Conservation (phyloP, 2,797 vertebrate species). For the Nothura maculosa region DNA sequence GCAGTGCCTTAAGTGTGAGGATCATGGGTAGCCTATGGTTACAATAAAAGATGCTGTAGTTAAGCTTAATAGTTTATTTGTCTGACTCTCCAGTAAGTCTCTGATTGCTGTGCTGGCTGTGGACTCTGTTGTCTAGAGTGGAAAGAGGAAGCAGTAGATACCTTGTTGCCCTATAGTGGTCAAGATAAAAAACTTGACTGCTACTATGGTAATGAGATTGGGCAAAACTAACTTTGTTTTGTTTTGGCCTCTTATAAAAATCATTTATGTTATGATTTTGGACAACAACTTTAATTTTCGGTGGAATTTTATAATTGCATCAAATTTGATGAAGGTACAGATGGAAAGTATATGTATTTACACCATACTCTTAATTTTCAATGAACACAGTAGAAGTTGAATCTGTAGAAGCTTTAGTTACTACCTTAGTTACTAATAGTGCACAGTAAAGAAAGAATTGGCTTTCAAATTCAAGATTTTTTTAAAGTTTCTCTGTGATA, state of each 20-base stretch:
- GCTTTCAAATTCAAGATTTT: not conserved
- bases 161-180: not conserved
- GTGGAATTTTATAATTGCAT: not conserved
- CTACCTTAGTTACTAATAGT: not conserved
- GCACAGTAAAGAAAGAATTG: fast-evolving
- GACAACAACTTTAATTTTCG: not conserved
- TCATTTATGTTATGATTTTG: not conserved
- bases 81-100: not conserved
- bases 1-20: not conserved
- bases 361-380: fast-evolving
- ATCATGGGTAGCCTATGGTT: not conserved
- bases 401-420: not conserved
- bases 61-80: not conserved
- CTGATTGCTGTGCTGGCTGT: not conserved
- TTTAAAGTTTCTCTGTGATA: not conserved
- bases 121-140: not conserved
- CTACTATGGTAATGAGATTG: not conserved
- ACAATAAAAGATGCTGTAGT: not conserved
- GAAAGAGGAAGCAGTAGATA: not conserved
- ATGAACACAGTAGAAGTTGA: not conserved
- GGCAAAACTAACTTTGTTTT: not conserved
- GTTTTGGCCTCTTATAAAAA: not conserved
- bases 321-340: not conserved
- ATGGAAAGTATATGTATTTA: not conserved
- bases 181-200: not conserved